phyloP scores from a whole-genome alignment of 2,113 vertebrate species.

The Solea senegalensis region DNA sequence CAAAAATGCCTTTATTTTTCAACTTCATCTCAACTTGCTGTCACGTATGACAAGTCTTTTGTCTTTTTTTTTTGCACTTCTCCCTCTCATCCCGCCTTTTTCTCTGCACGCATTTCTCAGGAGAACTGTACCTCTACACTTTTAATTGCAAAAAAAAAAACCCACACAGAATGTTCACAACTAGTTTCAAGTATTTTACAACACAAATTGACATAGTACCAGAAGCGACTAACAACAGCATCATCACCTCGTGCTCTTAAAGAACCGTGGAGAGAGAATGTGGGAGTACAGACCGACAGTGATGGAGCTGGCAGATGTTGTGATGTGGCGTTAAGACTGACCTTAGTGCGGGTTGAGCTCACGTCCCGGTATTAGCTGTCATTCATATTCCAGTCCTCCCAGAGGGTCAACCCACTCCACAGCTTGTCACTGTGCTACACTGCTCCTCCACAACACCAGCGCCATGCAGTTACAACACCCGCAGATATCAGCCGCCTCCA shows the following conservation, averaged over 20 bases:
- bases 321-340: constrained; percentile 66
- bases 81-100: constrained; percentile 62
- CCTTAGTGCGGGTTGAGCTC: constrained; percentile 65
- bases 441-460: constrained; percentile 37
- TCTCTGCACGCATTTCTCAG: constrained; percentile 30
- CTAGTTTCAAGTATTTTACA: constrained; percentile 12
- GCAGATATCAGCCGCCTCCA: constrained; percentile 59
- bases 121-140: constrained; percentile 5
- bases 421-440: constrained; percentile 45
- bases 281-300: constrained; percentile 24
- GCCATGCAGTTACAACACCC: constrained; percentile 44
- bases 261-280: not conserved
- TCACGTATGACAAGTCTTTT: constrained; percentile 7
- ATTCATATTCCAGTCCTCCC: constrained; percentile 73
- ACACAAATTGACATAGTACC: not conserved
- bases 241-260: no score
- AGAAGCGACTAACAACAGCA: no score
- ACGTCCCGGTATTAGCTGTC: constrained; percentile 55
- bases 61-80: constrained; percentile 4
- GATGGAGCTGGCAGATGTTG: constrained; percentile 34
- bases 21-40: not conserved
- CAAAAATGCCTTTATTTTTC: constrained; percentile 11
- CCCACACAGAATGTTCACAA: not conserved
- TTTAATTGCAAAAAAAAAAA: constrained; percentile 41
- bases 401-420: constrained; percentile 60